A percentile compares a stretch with the other conserved stretches of the same genome.
phyloP scores from a whole-genome alignment of 2,113 vertebrate species.

The Eurystomus gularis region DNA sequence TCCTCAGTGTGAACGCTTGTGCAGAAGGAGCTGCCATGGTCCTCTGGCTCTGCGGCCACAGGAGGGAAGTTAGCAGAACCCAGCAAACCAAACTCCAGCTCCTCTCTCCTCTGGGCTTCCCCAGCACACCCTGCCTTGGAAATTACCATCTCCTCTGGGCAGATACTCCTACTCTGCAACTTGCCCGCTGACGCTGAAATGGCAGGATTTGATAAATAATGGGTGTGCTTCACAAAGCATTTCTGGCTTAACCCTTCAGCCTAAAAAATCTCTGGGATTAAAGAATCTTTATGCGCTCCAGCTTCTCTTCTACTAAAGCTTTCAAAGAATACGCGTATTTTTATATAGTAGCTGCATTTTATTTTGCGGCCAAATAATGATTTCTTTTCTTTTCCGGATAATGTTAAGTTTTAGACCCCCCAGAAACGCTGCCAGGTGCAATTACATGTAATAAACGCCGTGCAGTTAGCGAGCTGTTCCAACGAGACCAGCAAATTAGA shows the following conservation, averaged over 20 bases:
- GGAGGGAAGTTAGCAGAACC: conserved; percentile 38
- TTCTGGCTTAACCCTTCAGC: neutral
- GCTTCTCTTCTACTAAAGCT: neutral
- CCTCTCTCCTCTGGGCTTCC: conserved; percentile 12
- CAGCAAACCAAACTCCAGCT: conserved; percentile 12
- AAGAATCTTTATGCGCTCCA: neutral
- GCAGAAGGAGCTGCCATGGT: conserved; percentile 64
- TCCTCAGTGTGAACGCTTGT: neutral
- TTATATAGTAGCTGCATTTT: neutral
- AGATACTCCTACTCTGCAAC: neutral
- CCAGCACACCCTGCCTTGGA: neutral
- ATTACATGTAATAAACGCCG: neutral
- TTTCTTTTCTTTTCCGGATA: neutral
- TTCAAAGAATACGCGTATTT: neutral
- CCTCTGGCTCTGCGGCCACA: conserved; percentile 49
- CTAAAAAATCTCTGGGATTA: neutral
- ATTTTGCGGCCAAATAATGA: neutral
- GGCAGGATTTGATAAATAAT: neutral
- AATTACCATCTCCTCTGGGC: conserved; percentile 30
- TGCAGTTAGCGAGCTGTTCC: neutral
- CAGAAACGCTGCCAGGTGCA: neutral
- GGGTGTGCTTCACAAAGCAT: neutral
- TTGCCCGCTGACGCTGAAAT: neutral
- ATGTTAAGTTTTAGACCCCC: neutral
- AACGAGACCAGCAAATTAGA: neutral